Percentiles rank a stretch among this genome's conserved stretches.
Conservation (phyloP, 2,888 invertebrate genomes). For the Clusia tigrina region DNA sequence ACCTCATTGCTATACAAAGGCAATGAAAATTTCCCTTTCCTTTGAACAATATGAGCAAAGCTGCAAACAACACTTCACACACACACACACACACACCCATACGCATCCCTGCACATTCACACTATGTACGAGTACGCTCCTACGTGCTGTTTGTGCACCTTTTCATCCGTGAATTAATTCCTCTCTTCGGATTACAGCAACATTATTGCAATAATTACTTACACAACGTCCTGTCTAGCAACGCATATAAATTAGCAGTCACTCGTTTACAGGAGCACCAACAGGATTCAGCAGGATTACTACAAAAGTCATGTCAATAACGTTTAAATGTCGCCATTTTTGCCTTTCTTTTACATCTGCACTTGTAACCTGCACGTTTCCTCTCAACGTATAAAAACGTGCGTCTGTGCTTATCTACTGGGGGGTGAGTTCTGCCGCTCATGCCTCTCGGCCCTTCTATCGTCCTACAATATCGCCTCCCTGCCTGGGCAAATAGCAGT, state of each 20-base stretch:
- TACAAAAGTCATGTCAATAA: conserved; percentile 27
- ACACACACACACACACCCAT: neutral
- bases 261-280: neutral
- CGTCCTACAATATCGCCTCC: too few relatives aligned
- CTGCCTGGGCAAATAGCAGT: neutral
- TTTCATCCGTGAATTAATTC: conserved; percentile 30
- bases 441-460: neutral
- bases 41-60: neutral
- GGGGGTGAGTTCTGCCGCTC: neutral
- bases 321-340: conserved; percentile 28
- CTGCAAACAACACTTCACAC: too few relatives aligned
- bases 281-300: too few relatives aligned
- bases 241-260: neutral
- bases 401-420: neutral
- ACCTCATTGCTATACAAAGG: too few relatives aligned
- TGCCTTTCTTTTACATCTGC: neutral
- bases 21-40: too few relatives aligned
- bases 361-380: neutral
- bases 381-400: too few relatives aligned
- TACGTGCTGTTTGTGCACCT: too few relatives aligned
- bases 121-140: neutral
- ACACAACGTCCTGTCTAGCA: neutral
- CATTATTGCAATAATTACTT: conserved; percentile 31
- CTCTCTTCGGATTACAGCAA: conserved; percentile 32
- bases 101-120: too few relatives aligned